Evolutionary conservation across 2,888 invertebrate species (phyloP).

Genomic region (Drosophila algonquin): DNA sequence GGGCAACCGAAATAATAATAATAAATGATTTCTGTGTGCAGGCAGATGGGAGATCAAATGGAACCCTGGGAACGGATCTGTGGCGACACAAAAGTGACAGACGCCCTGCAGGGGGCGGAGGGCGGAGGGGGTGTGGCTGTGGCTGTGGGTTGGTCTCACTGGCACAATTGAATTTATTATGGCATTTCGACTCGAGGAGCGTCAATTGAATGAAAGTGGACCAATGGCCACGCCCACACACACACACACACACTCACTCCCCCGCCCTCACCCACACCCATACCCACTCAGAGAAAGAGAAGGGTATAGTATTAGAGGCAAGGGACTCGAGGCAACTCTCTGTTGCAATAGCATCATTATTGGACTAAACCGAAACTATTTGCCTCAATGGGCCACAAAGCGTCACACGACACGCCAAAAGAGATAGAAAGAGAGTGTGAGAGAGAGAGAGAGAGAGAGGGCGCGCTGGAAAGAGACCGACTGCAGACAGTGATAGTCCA

Average conservation of each 20-base stretch:
- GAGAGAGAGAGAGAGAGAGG: constrained; percentile 8
- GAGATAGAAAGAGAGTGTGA: constrained; percentile 5
- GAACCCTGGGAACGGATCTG: constrained; percentile 43
- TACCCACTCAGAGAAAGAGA: constrained; percentile 17
- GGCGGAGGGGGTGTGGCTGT: too few relatives aligned
- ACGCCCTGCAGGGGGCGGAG: constrained; percentile 30
- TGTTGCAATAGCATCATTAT: constrained; percentile 74
- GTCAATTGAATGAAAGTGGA: constrained; percentile 77
- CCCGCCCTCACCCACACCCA: background rate
- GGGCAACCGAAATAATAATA: constrained; percentile 75
- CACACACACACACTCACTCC: constrained; percentile 5
- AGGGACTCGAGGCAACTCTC: constrained; percentile 30
- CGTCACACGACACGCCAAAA: constrained; percentile 39
- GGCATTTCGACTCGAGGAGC: constrained; percentile 77
- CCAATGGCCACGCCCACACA: constrained; percentile 42
- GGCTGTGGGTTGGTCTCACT: constrained; percentile 44
- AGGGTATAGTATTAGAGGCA: constrained; percentile 22
- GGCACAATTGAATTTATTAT: constrained; percentile 79
- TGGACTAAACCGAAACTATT: constrained; percentile 76
- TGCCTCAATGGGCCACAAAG: constrained; percentile 74
- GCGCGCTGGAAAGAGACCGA: constrained; percentile 10
- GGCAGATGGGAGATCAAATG: constrained; percentile 33
- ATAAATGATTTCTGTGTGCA: constrained; percentile 63
- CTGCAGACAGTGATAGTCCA: constrained; percentile 48
- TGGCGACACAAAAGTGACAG: constrained; percentile 60